Conservation (phyloP, 2,888 invertebrate species). For the Liopterus haemorrhoidalis region DNA sequence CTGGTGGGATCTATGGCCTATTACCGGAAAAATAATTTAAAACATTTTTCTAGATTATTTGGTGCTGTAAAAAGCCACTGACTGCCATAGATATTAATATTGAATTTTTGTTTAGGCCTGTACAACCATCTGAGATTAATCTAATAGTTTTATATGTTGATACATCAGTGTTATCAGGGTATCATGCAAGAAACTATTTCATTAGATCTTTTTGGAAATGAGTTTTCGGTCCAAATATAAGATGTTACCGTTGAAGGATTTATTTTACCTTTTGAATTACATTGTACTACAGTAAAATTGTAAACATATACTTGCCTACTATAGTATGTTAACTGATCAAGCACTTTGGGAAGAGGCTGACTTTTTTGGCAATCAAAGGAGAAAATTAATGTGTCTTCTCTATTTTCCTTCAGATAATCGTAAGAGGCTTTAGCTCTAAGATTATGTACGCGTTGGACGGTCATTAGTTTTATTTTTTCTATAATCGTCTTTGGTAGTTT, state of each 20-base stretch:
- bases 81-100: too few species aligned
- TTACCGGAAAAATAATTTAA: constrained; percentile 27
- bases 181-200: constrained; percentile 35
- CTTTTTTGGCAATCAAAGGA: constrained; percentile 39
- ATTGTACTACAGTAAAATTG: constrained; percentile 34
- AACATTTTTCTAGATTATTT: too few species aligned
- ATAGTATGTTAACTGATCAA: constrained; percentile 37
- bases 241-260: constrained; percentile 30
- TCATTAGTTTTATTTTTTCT: too few species aligned
- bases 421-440: too few species aligned
- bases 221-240: constrained; percentile 36
- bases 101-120: constrained; percentile 21
- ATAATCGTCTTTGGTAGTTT: too few species aligned
- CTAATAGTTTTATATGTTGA: constrained; percentile 7
- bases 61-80: constrained; percentile 16
- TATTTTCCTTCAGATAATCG: too few species aligned
- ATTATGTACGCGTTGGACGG: too few species aligned
- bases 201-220: constrained; percentile 34
- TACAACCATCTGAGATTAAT: constrained; percentile 18
- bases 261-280: constrained; percentile 26
- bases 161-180: constrained; percentile 20
- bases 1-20: too few species aligned
- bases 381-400: too few species aligned
- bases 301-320: constrained; percentile 34
- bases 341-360: constrained; percentile 33